Conservation (phyloP, 2,797 vertebrate species). For the Pipistrellus kuhlii region DNA sequence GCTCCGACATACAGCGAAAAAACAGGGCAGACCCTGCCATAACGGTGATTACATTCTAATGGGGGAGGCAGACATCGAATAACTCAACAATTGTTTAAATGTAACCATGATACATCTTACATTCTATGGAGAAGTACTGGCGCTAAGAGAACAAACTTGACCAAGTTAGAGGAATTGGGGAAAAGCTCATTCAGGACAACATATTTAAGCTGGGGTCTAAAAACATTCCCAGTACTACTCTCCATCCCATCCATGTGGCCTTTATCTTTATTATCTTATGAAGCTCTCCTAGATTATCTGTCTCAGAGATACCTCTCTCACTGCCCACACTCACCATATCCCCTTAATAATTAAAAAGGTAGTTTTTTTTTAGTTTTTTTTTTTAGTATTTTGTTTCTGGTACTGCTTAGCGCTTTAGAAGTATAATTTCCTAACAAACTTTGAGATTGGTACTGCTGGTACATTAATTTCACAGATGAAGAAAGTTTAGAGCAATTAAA, state of each 20-base stretch:
- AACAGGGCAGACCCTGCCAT: background rate
- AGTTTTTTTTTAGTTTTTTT: background rate
- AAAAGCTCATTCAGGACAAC: background rate
- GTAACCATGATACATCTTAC: background rate
- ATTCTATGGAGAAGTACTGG: background rate
- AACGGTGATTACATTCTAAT: background rate
- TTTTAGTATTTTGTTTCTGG: background rate
- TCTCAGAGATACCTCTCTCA: background rate
- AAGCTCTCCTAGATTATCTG: background rate
- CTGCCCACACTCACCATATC: background rate
- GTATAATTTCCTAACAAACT: background rate
- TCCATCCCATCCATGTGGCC: background rate
- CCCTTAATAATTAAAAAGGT: background rate
- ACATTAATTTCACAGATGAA: background rate
- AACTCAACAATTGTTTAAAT: background rate
- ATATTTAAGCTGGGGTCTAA: background rate
- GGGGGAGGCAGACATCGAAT: background rate
- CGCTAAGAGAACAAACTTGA: background rate
- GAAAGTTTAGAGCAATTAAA: background rate
- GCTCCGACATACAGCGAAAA: background rate
- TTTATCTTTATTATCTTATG: background rate
- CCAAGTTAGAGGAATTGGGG: background rate
- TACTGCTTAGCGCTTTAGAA: background rate
- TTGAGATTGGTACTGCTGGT: background rate
- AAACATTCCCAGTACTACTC: background rate